A percentile compares a stretch with the other conserved stretches of the same genome.
Evolutionary conservation across 2,113 vertebrate genomes (phyloP).

Genomic region (Oncorhynchus masou): DNA sequence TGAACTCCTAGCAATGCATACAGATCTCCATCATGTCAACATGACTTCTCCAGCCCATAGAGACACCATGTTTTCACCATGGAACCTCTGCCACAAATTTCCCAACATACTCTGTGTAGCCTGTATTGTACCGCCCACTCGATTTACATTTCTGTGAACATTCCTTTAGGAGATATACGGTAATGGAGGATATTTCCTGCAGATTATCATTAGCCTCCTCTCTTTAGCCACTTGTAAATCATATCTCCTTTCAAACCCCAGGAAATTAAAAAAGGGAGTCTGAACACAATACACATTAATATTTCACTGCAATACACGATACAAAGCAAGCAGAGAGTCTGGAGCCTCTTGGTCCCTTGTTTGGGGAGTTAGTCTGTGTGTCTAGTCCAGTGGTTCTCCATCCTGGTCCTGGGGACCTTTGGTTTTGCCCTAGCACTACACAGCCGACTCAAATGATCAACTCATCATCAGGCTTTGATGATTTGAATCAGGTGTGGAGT

Average conservation of each 20-base stretch:
- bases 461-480: too few relatives aligned
- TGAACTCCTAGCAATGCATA: slow-evolving; percentile 7
- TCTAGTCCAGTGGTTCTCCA: too few relatives aligned
- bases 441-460: too few relatives aligned
- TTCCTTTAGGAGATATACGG: not conserved
- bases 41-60: not conserved
- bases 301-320: not conserved
- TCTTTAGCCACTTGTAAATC: not conserved
- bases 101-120: not conserved
- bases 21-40: not conserved
- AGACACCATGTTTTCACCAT: not conserved
- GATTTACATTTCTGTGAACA: too few relatives aligned
- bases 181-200: not conserved
- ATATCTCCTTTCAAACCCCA: not conserved
- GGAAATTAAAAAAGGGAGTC: not conserved
- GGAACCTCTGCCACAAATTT: not conserved
- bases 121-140: not conserved
- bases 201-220: not conserved
- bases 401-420: too few relatives aligned
- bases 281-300: not conserved
- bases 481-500: too few relatives aligned
- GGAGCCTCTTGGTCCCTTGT: not conserved
- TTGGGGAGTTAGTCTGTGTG: not conserved
- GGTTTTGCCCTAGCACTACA: too few relatives aligned
- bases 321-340: not conserved